phyloP scores from a whole-genome alignment of 1,140 invertebrate species.

The Hirudo medicinalis region DNA sequence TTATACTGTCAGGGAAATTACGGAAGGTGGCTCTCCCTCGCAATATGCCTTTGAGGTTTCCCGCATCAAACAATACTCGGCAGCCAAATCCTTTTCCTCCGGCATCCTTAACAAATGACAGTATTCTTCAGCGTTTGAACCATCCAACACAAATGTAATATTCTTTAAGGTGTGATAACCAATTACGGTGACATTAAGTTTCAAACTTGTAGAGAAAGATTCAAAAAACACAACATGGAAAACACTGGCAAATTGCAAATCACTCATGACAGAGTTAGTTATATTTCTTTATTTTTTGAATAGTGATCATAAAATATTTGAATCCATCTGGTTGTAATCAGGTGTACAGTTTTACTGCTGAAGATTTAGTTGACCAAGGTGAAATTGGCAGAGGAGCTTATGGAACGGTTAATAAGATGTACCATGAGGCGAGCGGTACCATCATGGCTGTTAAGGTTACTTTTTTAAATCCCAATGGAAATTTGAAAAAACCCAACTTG shows the following conservation, averaged over 20 bases:
- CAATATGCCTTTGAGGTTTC: conserved; percentile 1
- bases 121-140: conserved; percentile 5
- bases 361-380: conserved; percentile 46
- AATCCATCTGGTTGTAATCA: not conserved
- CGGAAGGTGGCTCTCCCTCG: not conserved
- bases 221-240: conserved; percentile 16
- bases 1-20: too few species aligned
- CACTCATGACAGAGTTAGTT: not conserved
- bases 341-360: conserved; percentile 26
- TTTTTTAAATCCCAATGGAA: not conserved
- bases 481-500: too few species aligned
- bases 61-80: not conserved
- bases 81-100: not conserved
- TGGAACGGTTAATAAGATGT: conserved; percentile 91
- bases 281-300: not conserved
- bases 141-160: conserved; percentile 6
- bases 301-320: not conserved
- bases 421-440: conserved; percentile 66
- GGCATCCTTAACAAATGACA: not conserved
- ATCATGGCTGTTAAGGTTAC: conserved; percentile 84
- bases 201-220: conserved; percentile 9
- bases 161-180: not conserved
- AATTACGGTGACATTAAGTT: not conserved
- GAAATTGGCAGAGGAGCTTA: conserved; percentile 89
- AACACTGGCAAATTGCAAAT: conserved; percentile 18